Evolutionary conservation across 2,797 vertebrate species (phyloP), one percentile per base, ranked within the genome.

Genomic region (Catostomus latipinnis): DNA sequence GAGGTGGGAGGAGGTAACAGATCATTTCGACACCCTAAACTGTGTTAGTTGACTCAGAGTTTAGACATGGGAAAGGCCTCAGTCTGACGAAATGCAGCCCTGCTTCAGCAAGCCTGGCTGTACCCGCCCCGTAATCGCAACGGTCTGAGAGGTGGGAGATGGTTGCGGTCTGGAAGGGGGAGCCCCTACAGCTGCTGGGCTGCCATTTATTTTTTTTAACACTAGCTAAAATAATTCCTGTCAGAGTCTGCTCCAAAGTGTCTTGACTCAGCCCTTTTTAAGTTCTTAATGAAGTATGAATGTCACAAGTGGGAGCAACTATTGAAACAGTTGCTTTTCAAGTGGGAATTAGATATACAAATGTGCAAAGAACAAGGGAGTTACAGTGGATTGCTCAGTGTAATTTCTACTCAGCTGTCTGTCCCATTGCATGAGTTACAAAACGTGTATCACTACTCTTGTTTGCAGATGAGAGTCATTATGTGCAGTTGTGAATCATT

Each of bases 181-280:
- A 92, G 89, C 86, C 89, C 88, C 86, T 87, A 84, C 90, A 86
- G 88, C 83, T 84, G 81, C 67, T 46, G 50, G 57, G 43, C 81
- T 82, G 70, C 84, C 92, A 92, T 94, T 93, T 93, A 93, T 34
- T 94, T 93, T 94, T 91, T 90, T 89, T 90, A 93, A 90, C 87
- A 84, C 87, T 87, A 92, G 93, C 87, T 90, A 91, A 93, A 93
- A 94, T 92, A 93, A 93, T 89, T 91, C 89, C 83, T 85, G 87
- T 87, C 90, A 72, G 90, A 88, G 90, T 89, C 88, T 84, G 88
- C 90, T 91, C 90, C 90, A 86, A 89, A 90, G 90, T 87, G 85
- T 87, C 89, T 79, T 88, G 4, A 80, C 89, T 71, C 89, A 80
- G 83, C 86, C 78, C 88, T 88, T 92, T 92, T 92, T 88, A 92